Evolutionary conservation across 2,113 vertebrate genomes (phyloP).

Genomic region (Eulemur rufifrons): DNA sequence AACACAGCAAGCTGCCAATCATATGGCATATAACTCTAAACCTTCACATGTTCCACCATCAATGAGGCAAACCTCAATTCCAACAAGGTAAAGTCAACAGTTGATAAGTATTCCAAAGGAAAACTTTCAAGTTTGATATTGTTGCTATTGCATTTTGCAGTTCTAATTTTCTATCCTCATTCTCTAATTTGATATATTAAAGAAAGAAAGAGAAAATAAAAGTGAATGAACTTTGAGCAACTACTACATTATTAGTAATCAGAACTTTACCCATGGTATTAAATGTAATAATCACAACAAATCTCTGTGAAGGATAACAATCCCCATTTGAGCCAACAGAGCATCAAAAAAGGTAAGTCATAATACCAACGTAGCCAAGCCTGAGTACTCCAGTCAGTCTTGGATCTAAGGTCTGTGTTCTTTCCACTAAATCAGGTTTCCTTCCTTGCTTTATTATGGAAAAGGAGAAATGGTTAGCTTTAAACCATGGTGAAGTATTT

Average conservation of each 20-base stretch:
- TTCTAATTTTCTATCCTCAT: background rate
- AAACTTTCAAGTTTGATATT: background rate
- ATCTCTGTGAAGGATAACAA: background rate
- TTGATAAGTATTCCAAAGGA: background rate
- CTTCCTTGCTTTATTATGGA: background rate
- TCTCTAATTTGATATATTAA: background rate
- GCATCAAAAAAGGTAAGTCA: background rate
- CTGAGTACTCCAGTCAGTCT: background rate
- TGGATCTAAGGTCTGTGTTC: background rate
- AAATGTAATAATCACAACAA: background rate
- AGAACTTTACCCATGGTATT: background rate
- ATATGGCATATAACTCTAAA: background rate
- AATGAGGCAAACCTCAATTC: background rate
- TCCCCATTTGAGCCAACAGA: background rate
- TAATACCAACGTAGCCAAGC: background rate
- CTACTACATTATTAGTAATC: background rate
- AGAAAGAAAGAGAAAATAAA: constrained; percentile 3
- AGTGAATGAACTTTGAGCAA: background rate
- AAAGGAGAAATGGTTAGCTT: background rate
- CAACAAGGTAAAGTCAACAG: background rate
- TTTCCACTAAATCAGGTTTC: background rate
- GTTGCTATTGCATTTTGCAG: background rate
- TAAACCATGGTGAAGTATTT: background rate
- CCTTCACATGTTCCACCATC: background rate
- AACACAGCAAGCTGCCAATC: background rate